phyloP scores from a whole-genome alignment of 2,888 invertebrate genomes.

The Thymelicus acteon region DNA sequence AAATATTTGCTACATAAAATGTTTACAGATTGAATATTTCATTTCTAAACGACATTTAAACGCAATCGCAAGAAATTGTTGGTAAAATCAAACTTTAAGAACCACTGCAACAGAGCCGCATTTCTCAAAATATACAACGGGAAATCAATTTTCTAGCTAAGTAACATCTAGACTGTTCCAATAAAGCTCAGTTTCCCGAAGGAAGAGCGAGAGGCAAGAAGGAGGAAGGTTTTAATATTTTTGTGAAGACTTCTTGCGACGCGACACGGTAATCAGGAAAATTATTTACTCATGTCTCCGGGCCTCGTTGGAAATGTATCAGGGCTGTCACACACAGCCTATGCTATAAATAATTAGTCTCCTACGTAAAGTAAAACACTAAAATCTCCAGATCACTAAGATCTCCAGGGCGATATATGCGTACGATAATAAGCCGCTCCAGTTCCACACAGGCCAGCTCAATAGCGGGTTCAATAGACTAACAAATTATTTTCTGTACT shows the following conservation, averaged over 20 bases:
- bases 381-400: too few relatives aligned
- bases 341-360: not conserved
- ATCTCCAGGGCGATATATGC: too few relatives aligned
- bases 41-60: not conserved
- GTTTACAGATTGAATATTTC: not conserved
- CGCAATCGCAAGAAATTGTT: not conserved
- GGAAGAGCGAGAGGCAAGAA: slow-evolving; percentile 41
- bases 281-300: slow-evolving; percentile 83
- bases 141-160: slow-evolving; percentile 70
- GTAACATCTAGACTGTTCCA: slow-evolving; percentile 60
- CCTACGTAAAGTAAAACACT: too few relatives aligned
- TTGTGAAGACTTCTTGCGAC: slow-evolving; percentile 66
- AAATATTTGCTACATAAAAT: not conserved
- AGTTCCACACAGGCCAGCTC: too few relatives aligned
- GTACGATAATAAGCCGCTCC: too few relatives aligned
- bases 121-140: slow-evolving; percentile 62
- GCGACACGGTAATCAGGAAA: slow-evolving; percentile 80
- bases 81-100: not conserved
- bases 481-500: too few relatives aligned
- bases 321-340: slow-evolving; percentile 53
- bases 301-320: slow-evolving; percentile 61
- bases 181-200: slow-evolving; percentile 44
- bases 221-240: slow-evolving; percentile 72
- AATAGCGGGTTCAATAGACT: too few relatives aligned
- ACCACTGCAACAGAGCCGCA: slow-evolving; percentile 48